Evolutionary conservation across 2,797 vertebrate genomes (phyloP), one percentile per base, ranked within the genome.

Genomic region (Serranus cabrilla): DNA sequence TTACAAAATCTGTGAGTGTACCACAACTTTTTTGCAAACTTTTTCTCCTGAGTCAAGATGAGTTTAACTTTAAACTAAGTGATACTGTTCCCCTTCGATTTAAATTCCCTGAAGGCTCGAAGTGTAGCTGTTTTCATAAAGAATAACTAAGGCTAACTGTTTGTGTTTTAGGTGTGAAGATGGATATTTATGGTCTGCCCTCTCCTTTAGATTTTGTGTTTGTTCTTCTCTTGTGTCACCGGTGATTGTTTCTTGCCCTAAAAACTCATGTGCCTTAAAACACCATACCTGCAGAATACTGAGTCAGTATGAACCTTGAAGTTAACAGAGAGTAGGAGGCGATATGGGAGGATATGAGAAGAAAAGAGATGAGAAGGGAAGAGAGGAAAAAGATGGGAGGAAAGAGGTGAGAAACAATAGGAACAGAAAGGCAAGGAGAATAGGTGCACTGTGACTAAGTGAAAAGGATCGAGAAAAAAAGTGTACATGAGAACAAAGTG

Each of bases 391-490:
- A 86, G 70, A 81, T 21, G 20, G 67, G 68, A 74, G 62, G 82
- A 69, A 85, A 76, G 72, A 56, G 74, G 75, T 83, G 74, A 80
- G 73, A 83, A 88, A 81, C 21, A 21, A 82, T 43, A 42, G 81
- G 63, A 85, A 71, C 57, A 73, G 61, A 82, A 51, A 79, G 49
- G 66, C 50, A 78, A 70, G 56, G 63, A 81, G 69, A 83, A 64
- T 5, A 78, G 67, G 74, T 54, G 43, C 65, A 40, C 58, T 23
- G 72, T 76, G 72, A 83, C 80, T 77, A 80, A 78, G 73, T 84
- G 69, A 76, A 90, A 88, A 89, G 70, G 66, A 82, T 69, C n/a
- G 47, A 83, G 60, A 86, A 75, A 82, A 27, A 73, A 65, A 76
- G 57, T 75, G 74, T 50, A 62, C 52, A 72, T 37, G 70, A 74